These are phyloP conservation scores for Gouania willdenowi DNA, from an alignment of 2,797 vertebrate genomes.

Conservation along the genomic window DNA sequence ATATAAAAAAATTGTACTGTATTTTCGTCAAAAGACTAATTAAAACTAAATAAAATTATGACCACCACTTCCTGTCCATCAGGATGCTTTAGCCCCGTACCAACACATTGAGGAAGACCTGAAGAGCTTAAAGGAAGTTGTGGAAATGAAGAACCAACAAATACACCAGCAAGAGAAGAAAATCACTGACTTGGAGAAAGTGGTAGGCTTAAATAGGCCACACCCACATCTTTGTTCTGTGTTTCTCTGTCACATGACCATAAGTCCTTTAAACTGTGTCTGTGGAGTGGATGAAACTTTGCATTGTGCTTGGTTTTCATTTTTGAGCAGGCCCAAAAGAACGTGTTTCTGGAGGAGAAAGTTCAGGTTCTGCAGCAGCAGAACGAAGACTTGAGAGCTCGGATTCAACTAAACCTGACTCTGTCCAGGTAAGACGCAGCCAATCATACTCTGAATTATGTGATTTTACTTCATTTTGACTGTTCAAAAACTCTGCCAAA, in stretches of 20 bases:
- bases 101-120: constrained; percentile 93
- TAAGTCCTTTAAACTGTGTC: background rate
- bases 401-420: constrained; percentile 85
- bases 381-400: constrained; percentile 91
- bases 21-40: no score
- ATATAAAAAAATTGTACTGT: no score
- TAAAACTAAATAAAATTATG: no score
- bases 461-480: no score
- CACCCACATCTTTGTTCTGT: background rate
- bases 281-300: constrained; percentile 54
- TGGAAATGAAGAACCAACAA: constrained; percentile 97
- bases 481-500: no score
- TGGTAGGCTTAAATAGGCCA: constrained; percentile 82
- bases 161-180: constrained; percentile 95
- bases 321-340: constrained; percentile 89
- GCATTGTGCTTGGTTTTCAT: constrained; percentile 39
- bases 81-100: constrained; percentile 90
- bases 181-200: constrained; percentile 91
- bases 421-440: constrained; percentile 82
- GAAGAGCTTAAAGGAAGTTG: constrained; percentile 89
- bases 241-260: no score
- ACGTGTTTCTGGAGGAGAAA: constrained; percentile 90
- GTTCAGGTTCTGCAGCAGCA: constrained; percentile 94
- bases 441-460: no score
- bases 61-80: no score